Conservation (phyloP, 2,113 vertebrate genomes). For the Cebidichthys violaceus region DNA sequence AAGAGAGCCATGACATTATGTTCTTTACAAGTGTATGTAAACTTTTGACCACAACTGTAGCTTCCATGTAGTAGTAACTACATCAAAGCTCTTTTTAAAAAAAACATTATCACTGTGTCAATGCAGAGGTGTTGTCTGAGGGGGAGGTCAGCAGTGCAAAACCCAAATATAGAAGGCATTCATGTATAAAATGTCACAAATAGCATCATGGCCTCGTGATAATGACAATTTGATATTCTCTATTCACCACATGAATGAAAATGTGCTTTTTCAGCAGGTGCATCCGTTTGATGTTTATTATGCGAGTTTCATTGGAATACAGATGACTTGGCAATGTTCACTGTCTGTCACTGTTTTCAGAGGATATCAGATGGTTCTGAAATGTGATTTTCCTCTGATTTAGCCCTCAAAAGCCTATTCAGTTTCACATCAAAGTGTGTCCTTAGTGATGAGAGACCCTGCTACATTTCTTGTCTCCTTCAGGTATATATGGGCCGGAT, state of each 20-base stretch:
- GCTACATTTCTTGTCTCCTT: conserved; percentile 53
- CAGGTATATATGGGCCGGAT: conserved; percentile 93
- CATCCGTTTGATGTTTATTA: conserved; percentile 41
- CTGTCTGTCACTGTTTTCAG: conserved; percentile 33
- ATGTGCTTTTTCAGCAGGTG: conserved; percentile 33
- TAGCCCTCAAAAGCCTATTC: conserved; percentile 17
- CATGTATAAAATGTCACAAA: neutral
- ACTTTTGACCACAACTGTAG: no score
- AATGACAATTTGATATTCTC: conserved; percentile 43
- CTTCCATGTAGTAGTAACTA: no score
- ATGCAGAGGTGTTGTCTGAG: neutral
- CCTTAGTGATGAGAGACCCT: conserved; percentile 1
- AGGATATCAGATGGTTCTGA: conserved; percentile 26
- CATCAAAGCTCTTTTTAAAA: neutral
- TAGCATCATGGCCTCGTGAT: conserved; percentile 17
- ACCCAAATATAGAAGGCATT: conserved; percentile 6
- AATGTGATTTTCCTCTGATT: conserved; percentile 24
- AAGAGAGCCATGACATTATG: no score
- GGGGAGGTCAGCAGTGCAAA: conserved; percentile 27
- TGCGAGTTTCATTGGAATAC: conserved; percentile 46
- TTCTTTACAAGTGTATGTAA: no score
- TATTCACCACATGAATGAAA: conserved; percentile 41
- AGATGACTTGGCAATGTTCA: conserved; percentile 42
- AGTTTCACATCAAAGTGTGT: neutral
- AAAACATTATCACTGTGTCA: no score